Base-by-base conservation (phyloP, 2,888 invertebrate genomes). In the Lasioglossum pauxillum region DNA sequence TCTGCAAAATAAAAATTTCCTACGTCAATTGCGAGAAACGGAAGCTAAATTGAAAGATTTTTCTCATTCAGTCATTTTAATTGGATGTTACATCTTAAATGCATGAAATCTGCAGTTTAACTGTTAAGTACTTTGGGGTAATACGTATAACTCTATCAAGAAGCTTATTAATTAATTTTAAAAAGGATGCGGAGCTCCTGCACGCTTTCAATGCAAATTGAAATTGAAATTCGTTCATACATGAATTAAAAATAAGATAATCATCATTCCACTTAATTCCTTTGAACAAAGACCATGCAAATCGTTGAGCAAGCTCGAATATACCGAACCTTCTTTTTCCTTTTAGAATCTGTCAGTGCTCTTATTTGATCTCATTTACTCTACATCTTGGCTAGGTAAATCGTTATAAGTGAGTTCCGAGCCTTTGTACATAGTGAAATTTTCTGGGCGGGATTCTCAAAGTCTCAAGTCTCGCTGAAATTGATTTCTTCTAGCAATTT, bases 181-280 rank as follows among this genome's bases (percentile, higher is more conserved):
- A 1, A n/a, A n/a, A 8, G 10, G 2, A 53, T n/a, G n/a, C 4
- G 3, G 10, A n/a, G 12, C 8, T n/a, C 1, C n/a, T 1, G n/a
- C 10, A n/a, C 8, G n/a, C n/a, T 12, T 57, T n/a, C n/a, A 57
- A 12, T n/a, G 10, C 10, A 53, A n/a, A n/a, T 23, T 10, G 0
- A n/a, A n/a, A 53, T 53, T 53, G 12, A n/a, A 23, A n/a, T 57
- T n/a, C 2, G 23, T 53, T 46, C 16, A 16, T 46, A 46, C 0
- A 16, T 5, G 5, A 46, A 46, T 46, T 16, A 19, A 19, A 46
- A 16, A 19, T 19, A 3, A n/a, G 12, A 57, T n/a, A 1, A 57
- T n/a, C 57, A 57, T 57, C 12, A 31, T 64, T 64, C 64, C 8
- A 8, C 31, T 64, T 31, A 64, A 64, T 64, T 19, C 64, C 31